Evolutionary conservation across 2,888 invertebrate species (phyloP).

Genomic region (Drosophila leonis): DNA sequence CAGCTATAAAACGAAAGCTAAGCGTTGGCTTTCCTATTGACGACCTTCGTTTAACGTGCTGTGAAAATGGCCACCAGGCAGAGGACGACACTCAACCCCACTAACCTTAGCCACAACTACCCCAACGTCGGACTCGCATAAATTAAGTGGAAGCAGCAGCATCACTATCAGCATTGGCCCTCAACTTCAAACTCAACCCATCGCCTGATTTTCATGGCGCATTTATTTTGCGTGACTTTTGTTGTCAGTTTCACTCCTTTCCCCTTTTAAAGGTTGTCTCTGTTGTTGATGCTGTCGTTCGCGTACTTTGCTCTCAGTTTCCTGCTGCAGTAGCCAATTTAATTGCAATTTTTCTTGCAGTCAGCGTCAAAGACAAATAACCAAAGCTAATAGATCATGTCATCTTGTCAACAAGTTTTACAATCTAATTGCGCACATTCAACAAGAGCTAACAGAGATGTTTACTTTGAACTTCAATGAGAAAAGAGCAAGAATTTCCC

Average conservation of each 20-base stretch:
- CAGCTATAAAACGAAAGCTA: slow-evolving; percentile 53
- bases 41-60: slow-evolving; percentile 69
- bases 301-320: slow-evolving; percentile 49
- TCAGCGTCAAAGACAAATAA: slow-evolving; percentile 68
- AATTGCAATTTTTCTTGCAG: slow-evolving; percentile 70
- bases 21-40: slow-evolving; percentile 51
- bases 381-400: slow-evolving; percentile 79
- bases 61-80: slow-evolving; percentile 62
- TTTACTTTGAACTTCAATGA: slow-evolving; percentile 37
- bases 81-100: background rate
- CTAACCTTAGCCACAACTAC: background rate
- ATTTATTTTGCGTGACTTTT: slow-evolving; percentile 69
- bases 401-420: slow-evolving; percentile 76
- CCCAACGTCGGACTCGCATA: slow-evolving; percentile 50
- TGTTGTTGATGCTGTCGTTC: slow-evolving; percentile 44
- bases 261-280: slow-evolving; percentile 21
- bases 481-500: background rate
- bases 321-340: slow-evolving; percentile 61
- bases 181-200: slow-evolving; percentile 27
- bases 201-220: slow-evolving; percentile 36
- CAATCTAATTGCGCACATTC: slow-evolving; percentile 71
- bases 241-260: slow-evolving; percentile 40
- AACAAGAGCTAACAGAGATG: slow-evolving; percentile 47
- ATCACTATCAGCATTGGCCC: slow-evolving; percentile 52
- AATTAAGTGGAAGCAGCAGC: slow-evolving; percentile 61